Percentiles rank a stretch among this genome's conserved stretches.
Conservation (phyloP, 2,113 vertebrate genomes). For the Chamaetylas fuelleborni region DNA sequence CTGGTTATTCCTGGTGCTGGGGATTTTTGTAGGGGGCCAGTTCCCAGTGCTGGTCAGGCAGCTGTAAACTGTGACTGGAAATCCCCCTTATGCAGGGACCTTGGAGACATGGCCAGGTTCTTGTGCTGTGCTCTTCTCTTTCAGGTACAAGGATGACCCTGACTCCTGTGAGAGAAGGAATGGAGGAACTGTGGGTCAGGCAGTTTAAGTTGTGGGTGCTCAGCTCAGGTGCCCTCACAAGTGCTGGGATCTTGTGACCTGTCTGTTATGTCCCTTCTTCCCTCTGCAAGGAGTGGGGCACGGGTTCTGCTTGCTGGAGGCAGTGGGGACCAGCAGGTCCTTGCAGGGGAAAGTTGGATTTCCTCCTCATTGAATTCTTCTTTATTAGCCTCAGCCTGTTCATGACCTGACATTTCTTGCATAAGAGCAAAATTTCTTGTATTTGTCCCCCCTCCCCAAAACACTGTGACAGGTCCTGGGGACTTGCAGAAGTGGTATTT, state of each 20-base stretch:
- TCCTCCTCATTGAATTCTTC: not conserved
- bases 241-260: not conserved
- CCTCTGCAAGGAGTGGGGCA: not conserved
- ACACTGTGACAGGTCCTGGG: not conserved
- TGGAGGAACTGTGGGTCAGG: not conserved
- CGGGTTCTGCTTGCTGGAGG: not conserved
- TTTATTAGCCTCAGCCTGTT: not conserved
- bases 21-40: not conserved
- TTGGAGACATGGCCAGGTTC: accelerated
- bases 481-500: conserved; percentile 53
- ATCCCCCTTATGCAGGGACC: not conserved
- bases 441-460: not conserved
- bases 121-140: not conserved
- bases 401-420: not conserved
- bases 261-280: not conserved
- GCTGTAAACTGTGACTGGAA: not conserved
- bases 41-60: not conserved
- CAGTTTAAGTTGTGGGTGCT: not conserved
- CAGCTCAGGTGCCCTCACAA: not conserved
- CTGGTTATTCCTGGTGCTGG: not conserved
- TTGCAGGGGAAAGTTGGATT: not conserved
- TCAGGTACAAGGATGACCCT: not conserved
- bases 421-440: not conserved
- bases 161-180: not conserved
- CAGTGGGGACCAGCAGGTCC: not conserved